Evolutionary conservation across 1,140 invertebrate species (phyloP), one percentile per base, ranked within the genome.

Genomic region (Monomorium pharaonis): DNA sequence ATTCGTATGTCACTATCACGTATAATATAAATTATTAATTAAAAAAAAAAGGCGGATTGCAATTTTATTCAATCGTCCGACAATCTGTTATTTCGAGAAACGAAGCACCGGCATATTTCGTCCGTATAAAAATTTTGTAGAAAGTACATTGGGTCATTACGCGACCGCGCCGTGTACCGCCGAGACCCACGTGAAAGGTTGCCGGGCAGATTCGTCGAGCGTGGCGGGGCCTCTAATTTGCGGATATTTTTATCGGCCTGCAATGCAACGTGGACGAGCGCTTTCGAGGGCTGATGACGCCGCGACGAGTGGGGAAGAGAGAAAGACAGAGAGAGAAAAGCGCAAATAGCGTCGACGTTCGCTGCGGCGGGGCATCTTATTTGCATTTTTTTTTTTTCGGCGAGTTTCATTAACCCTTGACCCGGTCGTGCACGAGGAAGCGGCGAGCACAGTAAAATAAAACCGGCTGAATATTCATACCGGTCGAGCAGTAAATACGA

Each of bases 351-450:
- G 80, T 37, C 58, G 75, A 67, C 74, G 33, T 54, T 58, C 75
- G 18, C 33, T 30, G 77, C 33, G 27, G 21, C 60, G 60, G 69
- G n/a, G 27, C 60, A 63, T 65, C 90, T 92, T 91, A 91, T 92
- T 93, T 92, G 88, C 90, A 92, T 91, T 91, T 91, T 92, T 92
- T 91, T 91, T 91, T 92, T 92, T 91, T 90, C 90, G 67, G 60
- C 87, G 65, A 90, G 90, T 93, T 92, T 93, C 92, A 92, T 93
- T 93, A 93, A 93, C 92, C 92, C 84, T 37, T 89, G 91, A 92
- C 91, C 62, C 77, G 56, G 24, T 18, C n/a, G 21, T 51, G 84
- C 63, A 91, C 91, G 84, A 92, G 89, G 88, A 92, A 91, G 88
- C 88, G 88, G 56, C 76, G 87, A 90, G 88, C 87, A 86, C 88